Base-by-base conservation (phyloP, 2,113 vertebrate genomes). In the Oncorhynchus keta region DNA sequence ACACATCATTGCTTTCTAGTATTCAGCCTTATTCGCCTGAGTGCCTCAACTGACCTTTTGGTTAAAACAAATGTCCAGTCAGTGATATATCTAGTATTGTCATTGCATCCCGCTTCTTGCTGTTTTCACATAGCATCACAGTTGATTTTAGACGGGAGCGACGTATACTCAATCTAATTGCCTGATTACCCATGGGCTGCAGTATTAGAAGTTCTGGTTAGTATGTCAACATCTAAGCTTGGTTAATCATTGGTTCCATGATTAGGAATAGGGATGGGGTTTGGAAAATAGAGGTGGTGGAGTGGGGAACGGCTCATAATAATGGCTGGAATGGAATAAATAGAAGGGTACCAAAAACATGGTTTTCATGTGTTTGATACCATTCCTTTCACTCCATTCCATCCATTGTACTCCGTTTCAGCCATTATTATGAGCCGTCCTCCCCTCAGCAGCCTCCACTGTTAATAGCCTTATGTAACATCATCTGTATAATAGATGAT, bases 171-270 rank as follows among this genome's bases (percentile, higher is more conserved):
- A 2, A 35, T 71, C 49, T 12, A 71, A 73, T 55, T 5, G 74
- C 77, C 73, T 82, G 62, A 71, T 79, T 74, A 65, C 68, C 66
- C 51, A 6, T 12, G 65, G 8, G 59, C 59, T 8, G n/a, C 59
- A 8, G 18, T 14, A n/a, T n/a, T 61, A 61, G 59, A n/a, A 49
- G 14, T 16, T 45, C 26, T 24, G 76, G 65, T 70, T 75, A 70
- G 32, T 8, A 61, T 71, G 65, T 81, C 79, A 83, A 5, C 66
- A 20, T 11, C 68, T 80, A 32, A 82, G 72, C 79, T 65, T 55
- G 9, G 13, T 7, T 76, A 82, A 85, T 84, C 81, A 73, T 51
- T 16, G 28, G 2, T 7, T 5, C 70, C 18, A 1, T 72, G 30
- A 70, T 49, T 74, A 24, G 2, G 32, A 75, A 59, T 8, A 18